These are phyloP conservation scores for Paraescarpia echinospica DNA, from an alignment of 1,140 invertebrate genomes.

Conservation along the genomic window DNA sequence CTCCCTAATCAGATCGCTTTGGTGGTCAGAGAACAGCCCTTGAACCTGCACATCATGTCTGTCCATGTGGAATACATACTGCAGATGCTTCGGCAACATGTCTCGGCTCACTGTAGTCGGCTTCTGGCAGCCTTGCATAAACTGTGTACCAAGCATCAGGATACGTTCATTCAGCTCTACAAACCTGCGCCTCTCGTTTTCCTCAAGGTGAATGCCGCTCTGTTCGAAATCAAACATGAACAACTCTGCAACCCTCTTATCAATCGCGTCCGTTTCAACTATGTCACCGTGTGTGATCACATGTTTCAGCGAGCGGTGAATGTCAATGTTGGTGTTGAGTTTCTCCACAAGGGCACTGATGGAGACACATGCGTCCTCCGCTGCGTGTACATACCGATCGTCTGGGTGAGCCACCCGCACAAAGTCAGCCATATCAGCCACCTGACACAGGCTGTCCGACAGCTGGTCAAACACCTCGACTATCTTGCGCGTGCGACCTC, in stretches of 20 bases:
- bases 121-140: slow-evolving; percentile 75
- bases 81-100: slow-evolving; percentile 71
- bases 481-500: slow-evolving; percentile 62
- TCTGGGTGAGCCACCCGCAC: slow-evolving; percentile 87
- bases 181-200: slow-evolving; percentile 71
- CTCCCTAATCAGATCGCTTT: slow-evolving; percentile 74
- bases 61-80: slow-evolving; percentile 69
- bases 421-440: slow-evolving; percentile 95
- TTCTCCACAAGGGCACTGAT: slow-evolving; percentile 90
- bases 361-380: slow-evolving; percentile 75
- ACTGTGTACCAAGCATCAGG: slow-evolving; percentile 79
- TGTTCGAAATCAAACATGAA: slow-evolving; percentile 97
- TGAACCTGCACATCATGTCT: slow-evolving; percentile 74
- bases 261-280: slow-evolving; percentile 70
- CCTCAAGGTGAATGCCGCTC: slow-evolving; percentile 90
- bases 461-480: slow-evolving; percentile 81
- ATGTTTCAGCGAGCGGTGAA: slow-evolving; percentile 76
- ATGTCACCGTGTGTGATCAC: slow-evolving; percentile 74
- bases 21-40: slow-evolving; percentile 78
- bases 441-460: slow-evolving; percentile 88
- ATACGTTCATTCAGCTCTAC: slow-evolving; percentile 83
- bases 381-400: slow-evolving; percentile 71
- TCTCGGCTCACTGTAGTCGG: slow-evolving; percentile 68
- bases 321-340: slow-evolving; percentile 83
- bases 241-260: slow-evolving; percentile 81